Evolutionary conservation across 2,888 invertebrate genomes (phyloP), one percentile per base, ranked within the genome.

Genomic region (Drosophila greeni): DNA sequence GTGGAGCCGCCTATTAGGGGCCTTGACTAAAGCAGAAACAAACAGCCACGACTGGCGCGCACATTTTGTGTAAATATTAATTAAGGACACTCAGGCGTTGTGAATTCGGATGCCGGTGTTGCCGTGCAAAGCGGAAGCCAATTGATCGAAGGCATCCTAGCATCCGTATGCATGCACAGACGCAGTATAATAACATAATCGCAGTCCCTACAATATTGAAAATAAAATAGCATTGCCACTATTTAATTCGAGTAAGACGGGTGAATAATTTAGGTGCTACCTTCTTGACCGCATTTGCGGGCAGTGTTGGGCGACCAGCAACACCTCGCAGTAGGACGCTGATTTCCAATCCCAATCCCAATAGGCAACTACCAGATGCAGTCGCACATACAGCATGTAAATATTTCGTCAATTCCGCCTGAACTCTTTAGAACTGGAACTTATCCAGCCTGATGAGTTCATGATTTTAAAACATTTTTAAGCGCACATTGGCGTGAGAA

Each of bases 1-100:
- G 39, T 31, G 16, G 29, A 6, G 20, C 39, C 20, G 20, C 39
- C 23, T 48, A 37, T 40, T 33, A 47, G 55, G 47, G 48, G 48
- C 37, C 48, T 58, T 58, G 62, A 73, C 73, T 70, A 71, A 73
- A 53, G 40, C 57, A 24, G 12, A 36, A 36, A 45, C 43, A 56
- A 42, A n/a, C 29, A 52, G 36, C 37, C 20, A 23, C 6, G 24
- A 23, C 26, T 29, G 16, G 24, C 26, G 33, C 40, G 20, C 29
- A 26, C 23, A 40, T 14, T 61, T 48, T 29, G 64, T 62, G 60
- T 62, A 62, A 61, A 61, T 61, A 61, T 61, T 61, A 61, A 48
- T 48, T 61, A 48, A 33, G 33, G 31, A 29, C 23, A 48, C 40
- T 31, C 34, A 18, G 40, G 40, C 24, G 16, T 14, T 18, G 20